Percentiles rank a stretch among this genome's conserved stretches.
Evolutionary conservation across 2,113 vertebrate species (phyloP).

Genomic region (Aegithalos caudatus): DNA sequence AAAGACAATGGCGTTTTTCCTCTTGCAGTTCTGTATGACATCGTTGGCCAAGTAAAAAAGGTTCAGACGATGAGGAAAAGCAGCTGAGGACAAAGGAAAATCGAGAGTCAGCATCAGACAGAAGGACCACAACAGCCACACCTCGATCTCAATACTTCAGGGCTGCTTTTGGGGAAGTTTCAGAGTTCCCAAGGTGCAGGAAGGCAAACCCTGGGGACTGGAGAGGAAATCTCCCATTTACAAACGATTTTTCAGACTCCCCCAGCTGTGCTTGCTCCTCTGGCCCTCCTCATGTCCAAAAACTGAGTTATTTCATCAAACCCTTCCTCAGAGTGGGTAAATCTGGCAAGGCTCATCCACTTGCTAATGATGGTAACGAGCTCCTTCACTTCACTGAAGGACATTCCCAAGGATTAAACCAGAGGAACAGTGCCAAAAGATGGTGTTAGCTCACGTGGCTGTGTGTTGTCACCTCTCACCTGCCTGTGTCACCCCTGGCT

Average conservation of each 20-base stretch:
- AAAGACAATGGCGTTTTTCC: slow-evolving; percentile 93
- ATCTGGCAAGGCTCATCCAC: neutral
- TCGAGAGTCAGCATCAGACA: neutral
- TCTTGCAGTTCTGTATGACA: slow-evolving; percentile 98
- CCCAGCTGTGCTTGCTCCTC: neutral
- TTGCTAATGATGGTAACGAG: neutral
- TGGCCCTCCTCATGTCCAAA: neutral
- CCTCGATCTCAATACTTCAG: neutral
- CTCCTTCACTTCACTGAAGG: neutral
- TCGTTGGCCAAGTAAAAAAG: slow-evolving; percentile 98
- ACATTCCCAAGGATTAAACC: neutral
- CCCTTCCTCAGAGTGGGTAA: neutral
- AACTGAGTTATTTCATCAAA: neutral
- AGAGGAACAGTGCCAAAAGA: neutral
- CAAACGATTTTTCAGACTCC: neutral
- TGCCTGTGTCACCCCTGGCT: fast-evolving
- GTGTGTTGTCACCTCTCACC: neutral
- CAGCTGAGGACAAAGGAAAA: slow-evolving; percentile 73
- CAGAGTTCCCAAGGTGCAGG: fast-evolving
- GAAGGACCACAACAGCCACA: fast-evolving
- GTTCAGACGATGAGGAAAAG: slow-evolving; percentile 90
- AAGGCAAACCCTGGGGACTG: neutral
- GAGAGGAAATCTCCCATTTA: neutral
- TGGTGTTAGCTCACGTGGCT: neutral
- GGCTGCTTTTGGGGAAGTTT: fast-evolving